These are phyloP conservation scores for Drosophila robusta DNA, from an alignment of 2,888 invertebrate genomes.

Conservation along the genomic window DNA sequence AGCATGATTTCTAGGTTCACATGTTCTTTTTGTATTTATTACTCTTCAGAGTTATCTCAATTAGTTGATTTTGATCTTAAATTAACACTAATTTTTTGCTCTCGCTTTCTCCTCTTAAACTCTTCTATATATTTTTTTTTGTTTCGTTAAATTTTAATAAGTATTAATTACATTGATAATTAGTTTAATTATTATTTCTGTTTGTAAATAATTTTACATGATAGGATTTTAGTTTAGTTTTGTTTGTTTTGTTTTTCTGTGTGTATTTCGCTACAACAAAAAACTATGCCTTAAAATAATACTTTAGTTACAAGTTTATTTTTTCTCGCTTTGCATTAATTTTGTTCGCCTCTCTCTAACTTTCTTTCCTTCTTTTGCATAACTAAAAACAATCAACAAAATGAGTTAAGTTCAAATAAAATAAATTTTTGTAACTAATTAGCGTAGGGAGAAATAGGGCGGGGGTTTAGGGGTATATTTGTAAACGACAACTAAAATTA, in stretches of 20 bases:
- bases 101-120: constrained; percentile 13
- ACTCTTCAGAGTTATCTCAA: constrained; percentile 39
- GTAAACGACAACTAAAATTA: constrained; percentile 70
- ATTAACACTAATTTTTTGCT: constrained; percentile 62
- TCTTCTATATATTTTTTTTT: constrained; percentile 16
- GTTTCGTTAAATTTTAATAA: constrained; percentile 66
- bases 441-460: constrained; percentile 4
- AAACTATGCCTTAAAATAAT: constrained; percentile 80
- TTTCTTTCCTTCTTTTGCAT: constrained; percentile 40
- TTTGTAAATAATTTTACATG: constrained; percentile 74
- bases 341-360: constrained; percentile 52
- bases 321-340: constrained; percentile 62
- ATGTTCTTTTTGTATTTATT: constrained; percentile 22
- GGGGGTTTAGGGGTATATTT: neutral
- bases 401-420: constrained; percentile 65
- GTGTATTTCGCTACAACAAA: constrained; percentile 74
- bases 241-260: constrained; percentile 26
- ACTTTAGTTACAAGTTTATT: constrained; percentile 74
- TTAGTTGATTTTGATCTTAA: constrained; percentile 54
- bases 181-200: constrained; percentile 72
- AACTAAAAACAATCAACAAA: constrained; percentile 79
- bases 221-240: constrained; percentile 61
- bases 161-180: constrained; percentile 79
- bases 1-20: constrained; percentile 46
- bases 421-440: constrained; percentile 67